phyloP scores from a whole-genome alignment of 2,113 vertebrate species.

The Apteryx mantelli region DNA sequence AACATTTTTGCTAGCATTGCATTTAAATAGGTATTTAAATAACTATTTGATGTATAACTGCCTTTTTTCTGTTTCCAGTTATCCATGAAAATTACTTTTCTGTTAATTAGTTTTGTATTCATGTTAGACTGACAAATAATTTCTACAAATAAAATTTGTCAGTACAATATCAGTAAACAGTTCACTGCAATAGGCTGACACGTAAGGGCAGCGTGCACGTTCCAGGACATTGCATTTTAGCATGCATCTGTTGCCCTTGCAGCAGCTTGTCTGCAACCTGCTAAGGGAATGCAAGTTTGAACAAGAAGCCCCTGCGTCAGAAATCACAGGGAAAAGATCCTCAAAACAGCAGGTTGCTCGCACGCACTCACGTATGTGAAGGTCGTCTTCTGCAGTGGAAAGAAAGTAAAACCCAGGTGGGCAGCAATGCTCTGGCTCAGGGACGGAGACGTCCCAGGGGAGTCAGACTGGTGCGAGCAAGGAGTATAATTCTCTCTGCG shows the following conservation, averaged over 20 bases:
- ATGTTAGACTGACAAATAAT: background rate
- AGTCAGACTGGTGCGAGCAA: background rate
- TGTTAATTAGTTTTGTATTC: background rate
- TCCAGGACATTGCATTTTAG: too few relatives aligned
- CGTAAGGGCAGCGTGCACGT: too few relatives aligned
- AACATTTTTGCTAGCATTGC: background rate
- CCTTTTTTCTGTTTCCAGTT: background rate
- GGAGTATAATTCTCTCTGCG: background rate
- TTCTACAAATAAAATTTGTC: background rate
- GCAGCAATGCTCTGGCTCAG: background rate
- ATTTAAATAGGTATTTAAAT: background rate
- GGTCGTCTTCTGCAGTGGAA: background rate
- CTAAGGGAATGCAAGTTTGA: background rate
- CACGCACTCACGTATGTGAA: fast-evolving
- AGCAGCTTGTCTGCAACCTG: background rate
- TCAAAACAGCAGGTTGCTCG: too few relatives aligned
- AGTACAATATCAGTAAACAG: background rate
- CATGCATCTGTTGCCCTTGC: fast-evolving
- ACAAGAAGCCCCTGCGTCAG: background rate
- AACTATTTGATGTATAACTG: background rate
- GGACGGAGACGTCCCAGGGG: background rate
- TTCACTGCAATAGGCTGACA: background rate
- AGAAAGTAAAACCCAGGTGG: background rate
- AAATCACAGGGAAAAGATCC: background rate
- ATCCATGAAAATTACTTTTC: background rate